Evolutionary conservation across 1,140 invertebrate species (phyloP).

Genomic region (Wasmannia auropunctata): DNA sequence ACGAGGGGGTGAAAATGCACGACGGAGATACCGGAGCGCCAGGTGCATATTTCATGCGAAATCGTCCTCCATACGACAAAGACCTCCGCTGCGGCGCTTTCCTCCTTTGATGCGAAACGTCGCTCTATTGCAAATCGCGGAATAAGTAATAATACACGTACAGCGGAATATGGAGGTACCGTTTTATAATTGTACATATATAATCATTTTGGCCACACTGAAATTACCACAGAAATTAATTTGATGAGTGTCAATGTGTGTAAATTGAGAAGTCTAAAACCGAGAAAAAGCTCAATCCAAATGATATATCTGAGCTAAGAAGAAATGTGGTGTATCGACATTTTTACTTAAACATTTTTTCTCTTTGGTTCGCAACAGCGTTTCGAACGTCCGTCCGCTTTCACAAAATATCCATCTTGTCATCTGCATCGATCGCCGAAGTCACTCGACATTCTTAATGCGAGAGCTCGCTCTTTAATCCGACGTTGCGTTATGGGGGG

Average conservation of each 20-base stretch:
- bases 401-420: neutral
- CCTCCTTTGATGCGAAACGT: slow-evolving; percentile 46
- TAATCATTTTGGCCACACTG: neutral
- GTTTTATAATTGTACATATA: neutral
- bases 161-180: neutral
- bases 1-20: slow-evolving; percentile 11
- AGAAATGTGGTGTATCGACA: neutral
- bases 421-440: neutral
- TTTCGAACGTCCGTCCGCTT: no score
- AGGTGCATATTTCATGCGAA: slow-evolving; percentile 71
- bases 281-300: neutral
- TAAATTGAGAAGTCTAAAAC: neutral
- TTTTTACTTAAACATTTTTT: neutral
- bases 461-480: slow-evolving; percentile 16
- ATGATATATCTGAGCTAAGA: neutral
- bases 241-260: neutral
- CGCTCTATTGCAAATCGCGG: neutral
- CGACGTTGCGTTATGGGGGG: neutral
- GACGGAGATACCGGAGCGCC: slow-evolving; percentile 3
- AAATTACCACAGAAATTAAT: neutral
- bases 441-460: neutral
- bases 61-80: slow-evolving; percentile 58
- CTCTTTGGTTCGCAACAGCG: no score
- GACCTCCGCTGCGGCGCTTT: slow-evolving; percentile 50
- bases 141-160: neutral